Percentiles rank a stretch among this genome's conserved stretches.
Conservation (phyloP, 1,140 invertebrate genomes). For the Laupala kohalensis region DNA sequence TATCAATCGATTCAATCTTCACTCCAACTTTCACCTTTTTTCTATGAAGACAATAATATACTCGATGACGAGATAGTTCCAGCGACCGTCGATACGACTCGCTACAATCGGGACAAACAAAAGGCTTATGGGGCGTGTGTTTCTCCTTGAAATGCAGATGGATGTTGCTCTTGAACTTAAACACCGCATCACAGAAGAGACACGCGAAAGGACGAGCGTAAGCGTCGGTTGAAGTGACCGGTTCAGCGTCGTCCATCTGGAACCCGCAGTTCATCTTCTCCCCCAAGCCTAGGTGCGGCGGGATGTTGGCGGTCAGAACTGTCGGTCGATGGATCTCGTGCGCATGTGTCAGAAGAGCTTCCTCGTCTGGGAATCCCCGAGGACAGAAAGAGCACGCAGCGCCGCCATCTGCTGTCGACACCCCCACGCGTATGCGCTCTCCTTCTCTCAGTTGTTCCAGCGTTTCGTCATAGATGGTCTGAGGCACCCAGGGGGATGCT, state of each 20-base stretch:
- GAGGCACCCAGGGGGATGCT: no score
- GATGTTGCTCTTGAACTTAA: conserved; percentile 14
- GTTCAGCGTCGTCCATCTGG: conserved; percentile 1
- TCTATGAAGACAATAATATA: conserved; percentile 16
- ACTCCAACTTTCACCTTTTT: no score
- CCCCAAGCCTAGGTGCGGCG: conserved; percentile 10
- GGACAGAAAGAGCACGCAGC: conserved; percentile 9
- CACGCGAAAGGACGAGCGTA: conserved; percentile 13
- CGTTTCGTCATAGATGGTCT: no score
- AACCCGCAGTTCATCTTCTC: conserved; percentile 8
- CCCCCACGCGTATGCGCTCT: conserved; percentile 4
- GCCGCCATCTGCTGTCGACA: neutral
- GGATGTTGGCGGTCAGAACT: conserved; percentile 4
- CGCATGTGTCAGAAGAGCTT: conserved; percentile 2
- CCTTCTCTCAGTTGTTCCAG: conserved; percentile 2
- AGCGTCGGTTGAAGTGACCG: neutral
- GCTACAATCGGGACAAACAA: conserved; percentile 12
- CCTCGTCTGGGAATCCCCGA: neutral
- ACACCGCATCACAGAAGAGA: conserved; percentile 10
- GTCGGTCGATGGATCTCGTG: conserved; percentile 2
- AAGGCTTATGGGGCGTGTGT: conserved; percentile 13
- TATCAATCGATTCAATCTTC: no score
- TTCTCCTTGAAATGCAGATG: conserved; percentile 12
- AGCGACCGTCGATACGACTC: conserved; percentile 11
- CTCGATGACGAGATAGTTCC: conserved; percentile 13